Conservation (phyloP, 2,797 vertebrate genomes). For the Streptopelia turtur region DNA sequence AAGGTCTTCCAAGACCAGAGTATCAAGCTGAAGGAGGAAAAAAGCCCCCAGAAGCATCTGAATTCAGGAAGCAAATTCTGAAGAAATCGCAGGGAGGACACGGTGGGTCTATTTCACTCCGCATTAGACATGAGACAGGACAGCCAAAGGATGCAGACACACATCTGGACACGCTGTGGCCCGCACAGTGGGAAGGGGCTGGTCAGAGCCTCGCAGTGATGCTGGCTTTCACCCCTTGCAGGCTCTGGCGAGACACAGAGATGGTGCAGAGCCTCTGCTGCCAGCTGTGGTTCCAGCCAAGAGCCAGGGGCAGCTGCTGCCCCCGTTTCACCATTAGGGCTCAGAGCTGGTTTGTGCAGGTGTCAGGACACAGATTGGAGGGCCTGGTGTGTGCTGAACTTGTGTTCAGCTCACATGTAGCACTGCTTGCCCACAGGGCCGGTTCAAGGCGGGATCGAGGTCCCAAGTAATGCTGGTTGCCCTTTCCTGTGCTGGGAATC, state of each 20-base stretch:
- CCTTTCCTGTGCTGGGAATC: background rate
- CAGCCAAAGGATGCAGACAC: background rate
- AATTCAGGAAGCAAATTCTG: background rate
- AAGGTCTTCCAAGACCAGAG: background rate
- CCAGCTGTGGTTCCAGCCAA: background rate
- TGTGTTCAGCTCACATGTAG: background rate
- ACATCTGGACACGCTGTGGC: background rate
- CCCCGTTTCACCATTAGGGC: background rate
- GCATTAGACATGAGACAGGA: rapidly evolving
- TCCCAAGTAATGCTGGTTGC: background rate
- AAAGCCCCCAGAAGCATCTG: rapidly evolving
- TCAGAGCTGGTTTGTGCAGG: background rate
- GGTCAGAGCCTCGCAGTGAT: background rate
- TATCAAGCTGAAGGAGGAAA: rapidly evolving
- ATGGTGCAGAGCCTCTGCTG: background rate
- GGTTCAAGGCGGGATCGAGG: background rate
- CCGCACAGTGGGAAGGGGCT: background rate
- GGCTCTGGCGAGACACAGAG: background rate
- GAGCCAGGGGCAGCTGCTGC: background rate
- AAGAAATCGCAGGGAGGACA: rapidly evolving
- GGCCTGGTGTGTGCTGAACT: background rate
- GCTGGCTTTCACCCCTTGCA: background rate
- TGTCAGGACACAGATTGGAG: background rate
- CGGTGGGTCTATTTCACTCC: background rate
- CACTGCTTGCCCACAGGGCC: background rate